Evolutionary conservation across 2,888 invertebrate genomes (phyloP).

Genomic region (Aquatica leii): DNA sequence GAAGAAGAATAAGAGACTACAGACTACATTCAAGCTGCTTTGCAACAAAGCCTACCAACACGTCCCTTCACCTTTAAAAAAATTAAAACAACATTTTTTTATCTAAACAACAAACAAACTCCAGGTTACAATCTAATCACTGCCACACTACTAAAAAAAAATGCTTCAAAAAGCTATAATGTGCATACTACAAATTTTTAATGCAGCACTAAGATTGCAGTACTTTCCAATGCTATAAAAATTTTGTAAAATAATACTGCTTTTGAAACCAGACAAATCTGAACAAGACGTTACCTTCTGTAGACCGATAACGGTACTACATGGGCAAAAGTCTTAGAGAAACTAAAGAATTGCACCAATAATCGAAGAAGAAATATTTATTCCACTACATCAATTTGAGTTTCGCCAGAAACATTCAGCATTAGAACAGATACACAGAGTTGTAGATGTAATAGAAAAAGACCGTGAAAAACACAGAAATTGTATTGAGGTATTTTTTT

Average conservation of each 20-base stretch:
- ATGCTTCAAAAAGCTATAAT: not conserved
- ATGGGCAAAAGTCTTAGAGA: not conserved
- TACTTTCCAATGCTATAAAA: constrained; percentile 4
- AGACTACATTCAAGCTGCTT: not conserved
- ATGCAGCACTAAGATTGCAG: not conserved
- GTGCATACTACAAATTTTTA: not conserved
- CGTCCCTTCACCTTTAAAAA: too few species aligned
- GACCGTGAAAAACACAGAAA: constrained; percentile 6
- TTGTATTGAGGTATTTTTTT: not conserved
- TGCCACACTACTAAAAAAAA: not conserved
- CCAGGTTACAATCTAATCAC: too few species aligned
- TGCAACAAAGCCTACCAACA: not conserved
- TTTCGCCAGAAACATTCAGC: not conserved
- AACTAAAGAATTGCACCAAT: constrained; percentile 1
- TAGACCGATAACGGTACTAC: not conserved
- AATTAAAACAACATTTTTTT: too few species aligned
- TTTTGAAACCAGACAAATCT: not conserved
- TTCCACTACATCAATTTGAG: constrained; percentile 6
- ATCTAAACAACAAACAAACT: too few species aligned
- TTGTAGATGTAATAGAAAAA: too few species aligned
- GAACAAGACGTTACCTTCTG: not conserved
- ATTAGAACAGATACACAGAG: too few species aligned
- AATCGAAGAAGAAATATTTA: not conserved
- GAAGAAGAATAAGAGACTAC: not conserved
- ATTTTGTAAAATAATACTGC: not conserved